These are phyloP conservation scores for Caiman crocodilus DNA, from an alignment of 2,797 vertebrate species.

Conservation along the genomic window DNA sequence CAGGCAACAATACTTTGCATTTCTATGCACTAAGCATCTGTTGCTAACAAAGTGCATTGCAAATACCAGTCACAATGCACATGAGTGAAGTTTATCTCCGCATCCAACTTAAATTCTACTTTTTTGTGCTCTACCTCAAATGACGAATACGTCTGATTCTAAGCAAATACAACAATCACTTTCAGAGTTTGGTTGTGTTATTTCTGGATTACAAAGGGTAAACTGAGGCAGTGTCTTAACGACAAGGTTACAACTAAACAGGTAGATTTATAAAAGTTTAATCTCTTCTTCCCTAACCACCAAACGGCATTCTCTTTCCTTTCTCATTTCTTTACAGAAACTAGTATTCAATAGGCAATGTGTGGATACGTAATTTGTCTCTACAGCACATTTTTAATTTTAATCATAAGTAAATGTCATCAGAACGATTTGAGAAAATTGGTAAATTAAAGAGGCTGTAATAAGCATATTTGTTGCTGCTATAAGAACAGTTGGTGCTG, in stretches of 20 bases:
- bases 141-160: not conserved
- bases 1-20: not conserved
- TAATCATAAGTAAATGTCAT: slow-evolving; percentile 38
- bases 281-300: not conserved
- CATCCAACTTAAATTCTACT: not conserved
- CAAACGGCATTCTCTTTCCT: not conserved
- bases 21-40: not conserved
- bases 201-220: not conserved
- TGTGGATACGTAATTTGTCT: not conserved
- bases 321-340: not conserved
- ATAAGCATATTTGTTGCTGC: not conserved
- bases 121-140: not conserved
- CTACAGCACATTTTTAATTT: slow-evolving; percentile 32
- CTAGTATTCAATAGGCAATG: not conserved
- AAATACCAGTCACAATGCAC: not conserved
- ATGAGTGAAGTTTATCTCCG: not conserved
- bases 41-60: not conserved
- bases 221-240: not conserved
- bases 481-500: not conserved
- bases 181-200: not conserved
- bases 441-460: slow-evolving; percentile 27
- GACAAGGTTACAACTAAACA: not conserved
- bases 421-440: slow-evolving; percentile 42
- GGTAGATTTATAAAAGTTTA: not conserved
- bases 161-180: not conserved